phyloP scores from a whole-genome alignment of 1,140 invertebrate genomes.

The Cotesia chilonis region DNA sequence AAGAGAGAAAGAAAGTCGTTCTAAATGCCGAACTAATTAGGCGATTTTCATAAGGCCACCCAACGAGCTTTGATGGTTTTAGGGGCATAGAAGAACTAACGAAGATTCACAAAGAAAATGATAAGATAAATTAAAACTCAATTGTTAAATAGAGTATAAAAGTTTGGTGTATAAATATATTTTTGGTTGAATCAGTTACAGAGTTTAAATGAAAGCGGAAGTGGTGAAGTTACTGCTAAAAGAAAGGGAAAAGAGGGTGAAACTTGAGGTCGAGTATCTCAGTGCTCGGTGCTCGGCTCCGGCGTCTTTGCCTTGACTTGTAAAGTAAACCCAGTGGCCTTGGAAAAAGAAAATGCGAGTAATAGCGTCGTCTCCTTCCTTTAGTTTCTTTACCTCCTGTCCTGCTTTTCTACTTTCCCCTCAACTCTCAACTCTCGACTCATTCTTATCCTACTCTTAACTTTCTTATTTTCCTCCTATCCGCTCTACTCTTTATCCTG shows the following conservation, averaged over 20 bases:
- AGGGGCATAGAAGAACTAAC: not conserved
- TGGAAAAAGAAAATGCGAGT: conserved; percentile 39
- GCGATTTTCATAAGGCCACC: conserved; percentile 33
- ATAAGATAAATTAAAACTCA: not conserved
- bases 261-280: conserved; percentile 12
- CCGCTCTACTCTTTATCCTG: not conserved
- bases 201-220: conserved; percentile 16
- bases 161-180: not conserved
- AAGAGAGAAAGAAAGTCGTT: conserved; percentile 20
- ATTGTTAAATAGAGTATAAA: not conserved
- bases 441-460: conserved; percentile 38
- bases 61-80: conserved; percentile 14
- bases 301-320: conserved; percentile 20
- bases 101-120: conserved; percentile 3
- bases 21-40: conserved; percentile 55
- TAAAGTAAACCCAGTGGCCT: conserved; percentile 19
- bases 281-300: not conserved
- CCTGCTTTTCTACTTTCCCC: too few relatives aligned
- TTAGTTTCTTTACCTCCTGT: conserved; percentile 1
- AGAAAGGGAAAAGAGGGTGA: conserved; percentile 11
- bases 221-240: not conserved
- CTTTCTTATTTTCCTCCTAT: conserved; percentile 13
- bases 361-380: not conserved
- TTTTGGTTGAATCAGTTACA: not conserved
- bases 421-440: conserved; percentile 31